Evolutionary conservation across 2,888 invertebrate genomes (phyloP).

Genomic region (Heliothis peltigera): DNA sequence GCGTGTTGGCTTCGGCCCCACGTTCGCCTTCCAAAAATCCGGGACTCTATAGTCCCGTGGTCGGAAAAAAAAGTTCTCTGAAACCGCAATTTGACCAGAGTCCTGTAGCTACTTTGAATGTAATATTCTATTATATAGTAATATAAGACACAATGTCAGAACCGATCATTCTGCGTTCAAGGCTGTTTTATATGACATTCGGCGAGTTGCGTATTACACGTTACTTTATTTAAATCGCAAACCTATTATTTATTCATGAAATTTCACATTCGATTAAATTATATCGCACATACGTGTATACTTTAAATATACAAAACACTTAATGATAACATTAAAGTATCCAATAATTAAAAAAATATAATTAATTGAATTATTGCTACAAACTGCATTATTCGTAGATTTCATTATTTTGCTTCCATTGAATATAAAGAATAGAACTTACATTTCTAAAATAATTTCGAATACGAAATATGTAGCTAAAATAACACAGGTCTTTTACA

Average conservation of each 20-base stretch:
- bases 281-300: background rate
- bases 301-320: constrained; percentile 10
- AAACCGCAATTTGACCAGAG: background rate
- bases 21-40: too few species aligned
- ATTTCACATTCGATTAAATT: constrained; percentile 10
- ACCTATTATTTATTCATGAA: constrained; percentile 4
- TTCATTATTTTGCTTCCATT: constrained; percentile 23
- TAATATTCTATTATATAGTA: constrained; percentile 7
- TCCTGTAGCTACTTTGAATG: background rate
- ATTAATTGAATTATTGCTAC: constrained; percentile 29
- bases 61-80: background rate
- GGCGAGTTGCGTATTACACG: background rate
- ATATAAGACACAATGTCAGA: constrained; percentile 48
- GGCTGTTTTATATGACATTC: constrained; percentile 2
- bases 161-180: constrained; percentile 15
- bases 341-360: constrained; percentile 19
- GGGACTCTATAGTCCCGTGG: too few species aligned
- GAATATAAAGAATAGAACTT: constrained; percentile 18
- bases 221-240: background rate
- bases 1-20: too few species aligned
- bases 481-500: constrained; percentile 23
- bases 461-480: constrained; percentile 40
- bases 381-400: constrained; percentile 27
- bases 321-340: constrained; percentile 8
- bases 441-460: constrained; percentile 24